Conservation (phyloP, 2,797 vertebrate species). For the Phalanger gymnotis region DNA sequence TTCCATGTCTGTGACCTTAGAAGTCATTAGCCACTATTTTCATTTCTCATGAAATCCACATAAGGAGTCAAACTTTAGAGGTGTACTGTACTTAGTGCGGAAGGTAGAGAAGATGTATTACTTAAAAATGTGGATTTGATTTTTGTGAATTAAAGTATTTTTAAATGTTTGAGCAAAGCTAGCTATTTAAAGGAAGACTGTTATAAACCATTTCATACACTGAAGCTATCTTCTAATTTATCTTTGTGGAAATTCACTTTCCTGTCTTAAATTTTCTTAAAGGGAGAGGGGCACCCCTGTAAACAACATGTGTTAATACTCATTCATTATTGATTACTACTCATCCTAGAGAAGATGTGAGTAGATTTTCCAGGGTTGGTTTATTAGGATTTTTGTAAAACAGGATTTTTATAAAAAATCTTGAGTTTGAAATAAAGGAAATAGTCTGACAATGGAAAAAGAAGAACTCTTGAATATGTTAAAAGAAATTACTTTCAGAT, state of each 20-base stretch:
- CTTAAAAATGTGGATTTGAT: neutral
- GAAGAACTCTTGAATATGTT: neutral
- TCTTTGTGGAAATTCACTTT: constrained; percentile 29
- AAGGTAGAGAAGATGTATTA: neutral
- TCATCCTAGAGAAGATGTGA: neutral
- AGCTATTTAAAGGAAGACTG: constrained; percentile 23
- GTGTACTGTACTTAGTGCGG: neutral
- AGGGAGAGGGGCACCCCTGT: neutral
- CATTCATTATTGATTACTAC: neutral
- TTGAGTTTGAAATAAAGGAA: neutral
- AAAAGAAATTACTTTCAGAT: neutral
- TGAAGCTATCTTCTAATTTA: neutral
- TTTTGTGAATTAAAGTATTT: constrained; percentile 3
- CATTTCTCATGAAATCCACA: neutral
- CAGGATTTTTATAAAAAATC: neutral
- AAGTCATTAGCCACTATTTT: neutral
- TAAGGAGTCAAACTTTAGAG: neutral
- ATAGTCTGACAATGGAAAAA: neutral
- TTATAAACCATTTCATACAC: constrained; percentile 52
- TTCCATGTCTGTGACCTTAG: neutral
- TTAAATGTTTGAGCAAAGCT: neutral
- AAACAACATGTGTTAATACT: neutral
- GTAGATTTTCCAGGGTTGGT: neutral
- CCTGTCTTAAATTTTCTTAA: neutral
- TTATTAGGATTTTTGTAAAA: neutral